Percentiles rank a stretch among this genome's conserved stretches.
phyloP scores from a whole-genome alignment of 2,113 vertebrate genomes.

The Lanius ludovicianus region DNA sequence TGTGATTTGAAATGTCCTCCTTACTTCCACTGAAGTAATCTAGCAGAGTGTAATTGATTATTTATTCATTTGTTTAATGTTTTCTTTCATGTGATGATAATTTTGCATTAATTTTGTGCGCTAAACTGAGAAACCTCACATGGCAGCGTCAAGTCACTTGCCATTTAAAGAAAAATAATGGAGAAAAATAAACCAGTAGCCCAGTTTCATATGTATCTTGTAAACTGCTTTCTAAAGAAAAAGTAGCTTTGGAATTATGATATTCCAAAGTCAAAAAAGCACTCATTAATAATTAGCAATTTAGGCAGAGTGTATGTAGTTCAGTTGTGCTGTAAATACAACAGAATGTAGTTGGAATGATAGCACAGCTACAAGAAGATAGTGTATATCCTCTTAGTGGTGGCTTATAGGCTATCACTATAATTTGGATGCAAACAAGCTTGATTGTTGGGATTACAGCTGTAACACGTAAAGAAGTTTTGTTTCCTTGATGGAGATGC shows the following conservation, averaged over 20 bases:
- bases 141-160: background rate
- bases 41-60: background rate
- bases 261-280: background rate
- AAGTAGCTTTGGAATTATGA: background rate
- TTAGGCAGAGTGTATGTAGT: background rate
- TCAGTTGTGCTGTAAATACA: background rate
- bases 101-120: background rate
- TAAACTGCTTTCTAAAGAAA: background rate
- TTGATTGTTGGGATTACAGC: background rate
- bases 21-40: background rate
- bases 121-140: background rate
- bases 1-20: background rate
- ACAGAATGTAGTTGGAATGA: background rate
- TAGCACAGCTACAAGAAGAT: background rate
- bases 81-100: background rate
- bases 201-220: background rate
- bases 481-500: background rate
- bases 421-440: background rate
- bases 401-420: background rate
- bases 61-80: background rate
- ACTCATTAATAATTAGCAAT: background rate
- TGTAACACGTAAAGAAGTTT: background rate
- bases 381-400: background rate
- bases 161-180: background rate
- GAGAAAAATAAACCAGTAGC: background rate